phyloP scores from a whole-genome alignment of 1,140 invertebrate species.

The Trypoxylus dichotomus region DNA sequence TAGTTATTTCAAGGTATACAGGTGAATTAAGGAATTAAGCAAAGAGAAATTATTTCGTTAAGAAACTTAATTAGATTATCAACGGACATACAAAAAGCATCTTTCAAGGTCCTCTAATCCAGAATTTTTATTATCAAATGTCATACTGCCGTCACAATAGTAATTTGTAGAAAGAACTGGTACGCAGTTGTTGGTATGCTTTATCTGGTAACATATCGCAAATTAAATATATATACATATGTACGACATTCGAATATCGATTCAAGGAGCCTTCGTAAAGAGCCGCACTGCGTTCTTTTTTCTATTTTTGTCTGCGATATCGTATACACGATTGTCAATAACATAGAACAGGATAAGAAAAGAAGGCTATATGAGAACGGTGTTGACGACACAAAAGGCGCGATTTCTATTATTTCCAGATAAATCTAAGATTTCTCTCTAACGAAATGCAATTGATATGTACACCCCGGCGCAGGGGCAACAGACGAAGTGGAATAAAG shows the following conservation, averaged over 20 bases:
- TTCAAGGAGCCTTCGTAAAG: neutral
- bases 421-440: neutral
- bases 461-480: neutral
- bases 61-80: too few relatives aligned
- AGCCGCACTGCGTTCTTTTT: neutral
- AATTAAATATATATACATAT: too few relatives aligned
- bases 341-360: neutral
- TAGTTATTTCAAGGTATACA: too few relatives aligned
- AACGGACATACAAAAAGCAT: too few relatives aligned
- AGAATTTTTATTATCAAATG: too few relatives aligned
- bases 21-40: too few relatives aligned
- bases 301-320: neutral
- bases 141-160: too few relatives aligned
- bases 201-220: too few relatives aligned
- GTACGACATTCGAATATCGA: neutral
- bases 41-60: too few relatives aligned
- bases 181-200: too few relatives aligned
- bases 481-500: neutral
- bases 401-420: neutral
- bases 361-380: neutral
- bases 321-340: neutral
- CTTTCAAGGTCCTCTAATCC: too few relatives aligned
- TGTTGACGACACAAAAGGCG: neutral
- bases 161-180: too few relatives aligned
- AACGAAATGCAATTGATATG: neutral